phyloP scores from a whole-genome alignment of 2,888 invertebrate genomes.

The Seira musarum region DNA sequence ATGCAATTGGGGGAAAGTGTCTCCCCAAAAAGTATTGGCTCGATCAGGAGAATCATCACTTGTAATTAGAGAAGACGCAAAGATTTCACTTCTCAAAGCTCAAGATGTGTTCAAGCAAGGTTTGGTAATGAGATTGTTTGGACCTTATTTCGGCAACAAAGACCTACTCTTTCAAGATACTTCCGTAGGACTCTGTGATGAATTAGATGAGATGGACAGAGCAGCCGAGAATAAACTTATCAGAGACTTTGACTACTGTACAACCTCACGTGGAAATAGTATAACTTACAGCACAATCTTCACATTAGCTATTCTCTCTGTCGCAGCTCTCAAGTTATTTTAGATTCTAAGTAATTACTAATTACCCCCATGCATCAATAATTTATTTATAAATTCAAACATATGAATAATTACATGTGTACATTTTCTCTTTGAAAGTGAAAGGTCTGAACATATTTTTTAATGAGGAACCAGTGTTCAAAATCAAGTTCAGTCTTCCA shows the following conservation, averaged over 20 bases:
- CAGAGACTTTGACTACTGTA: constrained; percentile 62
- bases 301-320: too few relatives aligned
- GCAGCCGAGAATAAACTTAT: constrained; percentile 43
- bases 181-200: constrained; percentile 53
- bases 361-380: too few relatives aligned
- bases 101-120: constrained; percentile 53
- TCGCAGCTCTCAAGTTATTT: too few relatives aligned
- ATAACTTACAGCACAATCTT: too few relatives aligned
- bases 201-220: constrained; percentile 13
- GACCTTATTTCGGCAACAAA: constrained; percentile 57
- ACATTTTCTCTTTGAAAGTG: too few relatives aligned
- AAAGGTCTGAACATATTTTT: too few relatives aligned
- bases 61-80: constrained; percentile 55
- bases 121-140: constrained; percentile 55
- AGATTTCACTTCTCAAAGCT: constrained; percentile 56
- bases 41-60: constrained; percentile 42
- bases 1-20: constrained; percentile 79
- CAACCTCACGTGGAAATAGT: constrained; percentile 45
- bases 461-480: too few relatives aligned
- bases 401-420: too few relatives aligned
- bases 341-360: too few relatives aligned
- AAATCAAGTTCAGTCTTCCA: too few relatives aligned
- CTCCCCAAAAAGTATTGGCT: constrained; percentile 75
- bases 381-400: too few relatives aligned
- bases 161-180: constrained; percentile 60